Evolutionary conservation across 2,797 vertebrate genomes (phyloP).

Genomic region (Garrulus glandarius): DNA sequence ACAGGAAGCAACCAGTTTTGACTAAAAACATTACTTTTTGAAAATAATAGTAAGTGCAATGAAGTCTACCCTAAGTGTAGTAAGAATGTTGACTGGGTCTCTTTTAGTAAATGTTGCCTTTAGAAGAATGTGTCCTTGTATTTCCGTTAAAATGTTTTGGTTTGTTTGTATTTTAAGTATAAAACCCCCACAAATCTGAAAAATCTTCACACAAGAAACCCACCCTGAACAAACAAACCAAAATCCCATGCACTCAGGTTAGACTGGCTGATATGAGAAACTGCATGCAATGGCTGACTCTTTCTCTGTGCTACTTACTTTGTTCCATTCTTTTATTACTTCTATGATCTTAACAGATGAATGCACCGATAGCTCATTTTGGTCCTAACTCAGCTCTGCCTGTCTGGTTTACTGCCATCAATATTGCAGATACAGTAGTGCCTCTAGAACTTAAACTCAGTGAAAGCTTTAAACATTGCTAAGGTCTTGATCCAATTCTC

Average conservation of each 20-base stretch:
- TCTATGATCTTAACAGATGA: slow-evolving; percentile 30
- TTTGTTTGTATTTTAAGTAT: neutral
- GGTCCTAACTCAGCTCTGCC: neutral
- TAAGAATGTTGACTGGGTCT: neutral
- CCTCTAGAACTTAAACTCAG: neutral
- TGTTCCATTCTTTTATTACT: neutral
- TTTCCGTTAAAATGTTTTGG: neutral
- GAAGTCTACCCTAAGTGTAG: neutral
- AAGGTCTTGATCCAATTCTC: neutral
- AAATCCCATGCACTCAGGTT: neutral
- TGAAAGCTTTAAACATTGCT: neutral
- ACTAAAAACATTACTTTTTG: neutral
- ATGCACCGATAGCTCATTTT: slow-evolving; percentile 11
- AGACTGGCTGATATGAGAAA: neutral
- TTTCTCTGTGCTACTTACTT: neutral
- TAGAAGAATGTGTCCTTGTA: neutral
- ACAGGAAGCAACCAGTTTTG: neutral
- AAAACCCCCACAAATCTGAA: accelerated
- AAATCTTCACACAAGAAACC: neutral
- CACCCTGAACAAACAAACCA: neutral
- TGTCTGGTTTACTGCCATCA: neutral
- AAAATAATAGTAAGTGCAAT: neutral
- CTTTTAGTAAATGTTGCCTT: accelerated
- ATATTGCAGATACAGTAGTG: neutral
- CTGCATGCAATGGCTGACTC: neutral